Conservation (phyloP, 1,140 invertebrate species). For the Drosophila pallidifrons region DNA sequence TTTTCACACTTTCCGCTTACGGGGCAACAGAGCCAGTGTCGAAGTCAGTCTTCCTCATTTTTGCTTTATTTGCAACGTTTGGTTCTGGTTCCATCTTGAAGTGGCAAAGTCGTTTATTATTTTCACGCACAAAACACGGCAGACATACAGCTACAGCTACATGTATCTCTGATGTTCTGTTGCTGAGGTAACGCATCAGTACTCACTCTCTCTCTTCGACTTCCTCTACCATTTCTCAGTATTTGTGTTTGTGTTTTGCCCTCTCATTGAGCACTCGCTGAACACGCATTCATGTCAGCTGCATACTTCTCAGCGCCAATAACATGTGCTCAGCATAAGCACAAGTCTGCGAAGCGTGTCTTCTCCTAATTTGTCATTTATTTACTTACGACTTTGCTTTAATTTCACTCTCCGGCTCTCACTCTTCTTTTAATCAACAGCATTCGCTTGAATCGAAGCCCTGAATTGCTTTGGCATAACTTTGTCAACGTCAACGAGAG, state of each 20-base stretch:
- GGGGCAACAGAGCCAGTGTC: conserved; percentile 25
- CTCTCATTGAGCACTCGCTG: conserved; percentile 48
- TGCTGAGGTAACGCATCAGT: conserved; percentile 35
- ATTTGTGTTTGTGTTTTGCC: conserved; percentile 37
- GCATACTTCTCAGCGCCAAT: conserved; percentile 55
- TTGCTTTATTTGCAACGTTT: not conserved
- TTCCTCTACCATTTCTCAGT: not conserved
- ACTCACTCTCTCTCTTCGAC: not conserved
- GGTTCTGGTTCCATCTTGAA: conserved; percentile 39
- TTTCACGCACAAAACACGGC: conserved; percentile 63
- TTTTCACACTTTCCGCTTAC: conserved; percentile 73
- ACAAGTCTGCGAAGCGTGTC: conserved; percentile 29
- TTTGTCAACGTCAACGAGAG: not conserved
- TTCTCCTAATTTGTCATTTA: conserved; percentile 64
- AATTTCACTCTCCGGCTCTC: not conserved
- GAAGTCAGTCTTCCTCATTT: not conserved
- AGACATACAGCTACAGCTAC: conserved; percentile 1
- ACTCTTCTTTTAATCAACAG: conserved; percentile 44
- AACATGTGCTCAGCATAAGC: not conserved
- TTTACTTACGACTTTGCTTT: conserved; percentile 51
- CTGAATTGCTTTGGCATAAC: not conserved
- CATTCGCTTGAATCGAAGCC: conserved; percentile 25
- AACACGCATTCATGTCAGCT: conserved; percentile 67
- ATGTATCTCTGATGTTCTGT: conserved; percentile 19
- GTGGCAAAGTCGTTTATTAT: conserved; percentile 82